These are phyloP conservation scores for Cylindroiulus punctatus DNA, from an alignment of 2,888 invertebrate genomes.

Conservation along the genomic window DNA sequence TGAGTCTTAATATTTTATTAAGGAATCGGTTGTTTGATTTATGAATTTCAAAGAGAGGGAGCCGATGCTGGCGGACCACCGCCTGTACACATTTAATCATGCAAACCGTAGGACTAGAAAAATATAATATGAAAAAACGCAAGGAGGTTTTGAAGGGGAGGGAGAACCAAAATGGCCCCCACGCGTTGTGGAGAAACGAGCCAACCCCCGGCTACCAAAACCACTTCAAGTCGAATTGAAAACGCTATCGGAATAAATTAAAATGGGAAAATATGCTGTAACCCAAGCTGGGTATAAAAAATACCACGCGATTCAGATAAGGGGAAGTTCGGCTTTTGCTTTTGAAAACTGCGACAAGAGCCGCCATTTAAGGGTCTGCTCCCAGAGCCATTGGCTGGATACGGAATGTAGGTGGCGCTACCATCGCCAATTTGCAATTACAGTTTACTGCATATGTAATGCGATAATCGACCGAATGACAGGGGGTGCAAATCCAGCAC, in stretches of 20 bases:
- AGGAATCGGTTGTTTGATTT: background rate
- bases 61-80: background rate
- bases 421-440: too few species aligned
- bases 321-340: background rate
- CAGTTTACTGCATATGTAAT: too few species aligned
- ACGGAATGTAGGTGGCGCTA: background rate
- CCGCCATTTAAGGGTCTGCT: background rate
- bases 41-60: slow-evolving; percentile 1
- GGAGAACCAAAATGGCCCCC: background rate
- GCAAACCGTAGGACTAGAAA: background rate
- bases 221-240: background rate
- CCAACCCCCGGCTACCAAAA: background rate
- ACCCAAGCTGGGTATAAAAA: background rate
- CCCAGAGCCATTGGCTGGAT: background rate
- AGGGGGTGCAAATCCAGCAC: too few species aligned
- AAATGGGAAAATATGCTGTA: background rate
- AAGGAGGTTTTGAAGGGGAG: background rate
- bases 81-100: background rate
- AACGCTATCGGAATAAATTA: slow-evolving; percentile 1
- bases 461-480: too few species aligned
- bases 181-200: background rate
- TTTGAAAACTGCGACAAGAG: background rate
- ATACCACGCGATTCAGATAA: background rate
- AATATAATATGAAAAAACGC: background rate
- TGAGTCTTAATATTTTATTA: background rate